Base-by-base conservation (phyloP, 2,888 invertebrate species). In the Tiliacea citrago region DNA sequence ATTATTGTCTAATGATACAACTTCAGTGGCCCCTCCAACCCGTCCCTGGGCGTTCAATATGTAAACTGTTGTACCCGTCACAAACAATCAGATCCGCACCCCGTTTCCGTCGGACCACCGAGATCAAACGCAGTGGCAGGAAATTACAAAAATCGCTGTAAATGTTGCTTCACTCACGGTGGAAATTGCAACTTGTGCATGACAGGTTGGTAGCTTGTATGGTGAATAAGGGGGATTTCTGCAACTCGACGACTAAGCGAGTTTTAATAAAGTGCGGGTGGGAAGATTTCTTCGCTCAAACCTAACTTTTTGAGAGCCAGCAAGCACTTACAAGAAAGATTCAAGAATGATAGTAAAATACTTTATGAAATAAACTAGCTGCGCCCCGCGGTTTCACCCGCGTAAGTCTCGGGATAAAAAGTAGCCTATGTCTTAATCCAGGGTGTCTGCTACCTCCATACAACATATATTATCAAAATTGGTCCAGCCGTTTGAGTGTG, bases 81-180 rank as follows among this genome's bases (percentile, higher is more conserved):
- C 67, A 74, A 58, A 58, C 78, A 82, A 79, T 80, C 81, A 74
- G 45, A 45, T 63, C 42, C n/a, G 71, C 82, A 75, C 73, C 77
- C 74, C 68, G 42, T 63, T 81, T 86, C 87, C 88, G 86, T 86
- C 73, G 73, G 67, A 74, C 79, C 82, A 82, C 71, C 63, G 55
- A 49, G 69, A 63, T 82, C 71, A 75, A 63, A 65, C 79, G 83
- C 83, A 73, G 73, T 66, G 68, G 55, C 63, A 81, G 51, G 61
- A 73, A 68, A 63, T 81, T 80, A 58, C 67, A 75, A 77, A 76
- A 67, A 58, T 73, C 57, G 55, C 35, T 53, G 68, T 62, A 62
- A 58, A 74, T 61, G 47, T 74, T 67, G 51, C 60, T 35, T 65
- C 55, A 77, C 49, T 68, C 42, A 55, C 10, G 2, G 49, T 42